Base-by-base conservation (phyloP, 2,797 vertebrate genomes). In the Pteropus rufus region DNA sequence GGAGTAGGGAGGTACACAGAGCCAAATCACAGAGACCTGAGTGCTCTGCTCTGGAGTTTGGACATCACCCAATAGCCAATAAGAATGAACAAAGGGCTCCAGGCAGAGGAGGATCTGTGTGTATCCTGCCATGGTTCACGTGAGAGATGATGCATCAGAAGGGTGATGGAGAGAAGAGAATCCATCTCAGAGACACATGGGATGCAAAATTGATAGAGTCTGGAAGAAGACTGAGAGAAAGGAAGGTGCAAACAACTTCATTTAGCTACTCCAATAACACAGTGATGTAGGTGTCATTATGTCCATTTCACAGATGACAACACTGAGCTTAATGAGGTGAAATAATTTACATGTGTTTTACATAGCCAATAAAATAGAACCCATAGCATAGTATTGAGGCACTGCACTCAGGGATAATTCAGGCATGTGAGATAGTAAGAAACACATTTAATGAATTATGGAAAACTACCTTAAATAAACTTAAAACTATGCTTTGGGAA, bases 281-380 rank as follows among this genome's bases (percentile, higher is more conserved):
- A 1, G 8, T 0, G 24, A 73, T 3, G 9, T 11, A 26, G 34
- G 19, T 21, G 26, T 29, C 52, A n/a, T 60, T 36, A 15, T 29
- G 34, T 46, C 75, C 39, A 56, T 73, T 95, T 91, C 39, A 26
- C 34, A 90, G 69, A 86, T 11, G 65, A 60, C 31, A 60, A 87
- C 56, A 54, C 69, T 11, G 24, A 85, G 44, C 72, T 31, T 10
- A 41, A 44, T 9, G 8, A n/a, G 34, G 3, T 41, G 31, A 72
- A 64, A 15, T 34, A 62, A 72, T 23, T 29, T 31, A 1, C 3
- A 0, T 21, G 75, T 21, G 24, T 80, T 80, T 81, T 60, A 49
- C 44, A 64, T 1, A 76, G 75, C 49, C 31, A 2, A n/a, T 31
- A 18, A 70, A 44, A 64, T 19, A 75, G 88, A 93, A 65, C 49